Evolutionary conservation across 1,140 invertebrate species (phyloP), one percentile per base, ranked within the genome.

Genomic region (Caenorhabditis brenneri): DNA sequence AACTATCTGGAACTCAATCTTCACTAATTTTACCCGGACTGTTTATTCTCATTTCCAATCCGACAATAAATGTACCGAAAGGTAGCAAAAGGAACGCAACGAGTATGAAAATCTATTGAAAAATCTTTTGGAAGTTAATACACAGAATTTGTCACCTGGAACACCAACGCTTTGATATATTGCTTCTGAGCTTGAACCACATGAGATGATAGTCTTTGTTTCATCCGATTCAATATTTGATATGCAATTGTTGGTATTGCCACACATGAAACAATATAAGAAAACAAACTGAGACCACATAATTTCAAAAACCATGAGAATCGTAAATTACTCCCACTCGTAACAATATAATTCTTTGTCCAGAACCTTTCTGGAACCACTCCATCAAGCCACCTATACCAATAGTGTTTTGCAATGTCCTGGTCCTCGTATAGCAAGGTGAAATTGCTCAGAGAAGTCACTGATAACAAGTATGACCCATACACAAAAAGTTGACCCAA

Each of bases 191-290:
- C 58, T 2, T 65, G 10, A 0, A 65, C 58, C 15, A 65, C 58
- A 36, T 65, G 29, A 10, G 15, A 15, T 36, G 58, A 65, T 19
- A 65, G n/a, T 6, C 29, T 1, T 19, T 36, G 12, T 7, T 65
- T 65, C 58, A 65, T 65, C 36, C 58, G 29, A 36, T 65, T 65
- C 16, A 65, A 19, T 33, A 65, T 65, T 36, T 65, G 58, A 65
- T 27, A 65, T 33, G 58, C 58, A 27, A 24, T 16, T 19, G 31
- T 36, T 36, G 58, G 58, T 19, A 65, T 65, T 16, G 31, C 29
- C 19, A 65, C 36, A 16, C 58, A 65, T 16, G 58, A 16, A 65
- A 9, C 15, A 65, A 65, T 65, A 33, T 65, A 65, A 10, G 19
- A 33, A 15, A 36, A 4, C 7, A 65, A 36, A 36, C 58, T 65